Base-by-base conservation (phyloP, 1,140 invertebrate genomes). In the Achatina immaculata region DNA sequence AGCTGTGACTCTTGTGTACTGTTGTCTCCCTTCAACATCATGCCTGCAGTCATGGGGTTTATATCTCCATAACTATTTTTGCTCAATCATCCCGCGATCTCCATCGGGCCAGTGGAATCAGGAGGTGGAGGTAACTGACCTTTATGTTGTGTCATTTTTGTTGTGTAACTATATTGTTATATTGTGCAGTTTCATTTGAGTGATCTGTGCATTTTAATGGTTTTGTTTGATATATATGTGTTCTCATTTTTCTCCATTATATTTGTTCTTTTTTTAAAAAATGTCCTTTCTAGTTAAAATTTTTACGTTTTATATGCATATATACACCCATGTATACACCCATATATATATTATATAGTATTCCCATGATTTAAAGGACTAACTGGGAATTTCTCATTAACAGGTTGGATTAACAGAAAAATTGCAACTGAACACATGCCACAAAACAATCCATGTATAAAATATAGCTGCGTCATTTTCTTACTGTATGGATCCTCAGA, bases 41-140 rank as follows among this genome's bases (percentile, higher is more conserved):
- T 68, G 40, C 31, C 62, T 51, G 51, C 84, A 85, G 84, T 85
- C 84, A 78, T 78, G 84, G 74, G 84, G 86, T 83, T 83, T 85
- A 83, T 90, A 89, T 84, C 84, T 88, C 55, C 87, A 87, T 81
- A 84, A 86, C 86, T 90, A 89, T 87, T 87, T 89, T 86, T 89
- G 88, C 85, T 84, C 88, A 83, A 85, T 87, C 86, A 81, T 88
- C 74, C 86, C 88, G 71, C 85, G 81, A 62, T 88, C 85, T 74
- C 81, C 85, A 68, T 84, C 84, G 83, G 87, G 87, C 66, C 86
- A 89, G 88, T 87, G 86, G 86, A 85, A 86, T 80, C 85, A 85
- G 82, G 85, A 90, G 77, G 81, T 88, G 84, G 86, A 90, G 89
- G 89, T 90, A 90, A 87, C 65, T 45, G 68, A 71, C 51, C n/a